These are phyloP conservation scores for Melikaiella ostensackeni DNA, from an alignment of 2,888 invertebrate species.

Conservation along the genomic window DNA sequence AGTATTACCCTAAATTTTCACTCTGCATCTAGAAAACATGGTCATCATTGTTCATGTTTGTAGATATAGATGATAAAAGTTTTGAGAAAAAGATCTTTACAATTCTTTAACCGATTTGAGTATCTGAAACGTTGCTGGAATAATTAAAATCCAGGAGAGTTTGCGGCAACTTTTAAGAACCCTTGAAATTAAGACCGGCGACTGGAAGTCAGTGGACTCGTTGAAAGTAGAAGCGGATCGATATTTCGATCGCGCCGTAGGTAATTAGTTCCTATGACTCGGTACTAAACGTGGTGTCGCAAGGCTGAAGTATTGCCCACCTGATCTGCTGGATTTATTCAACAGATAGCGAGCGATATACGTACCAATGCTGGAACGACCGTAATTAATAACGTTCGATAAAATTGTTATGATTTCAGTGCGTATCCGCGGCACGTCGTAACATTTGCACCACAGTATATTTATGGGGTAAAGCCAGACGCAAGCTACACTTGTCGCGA, in stretches of 20 bases:
- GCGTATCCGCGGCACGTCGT: slow-evolving; percentile 9
- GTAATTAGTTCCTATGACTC: slow-evolving; percentile 25
- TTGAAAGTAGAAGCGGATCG: slow-evolving; percentile 17
- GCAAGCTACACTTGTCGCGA: not conserved
- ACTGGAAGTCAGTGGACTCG: not conserved
- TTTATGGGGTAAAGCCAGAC: slow-evolving; percentile 7
- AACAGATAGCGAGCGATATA: not conserved
- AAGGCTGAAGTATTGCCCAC: slow-evolving; percentile 16
- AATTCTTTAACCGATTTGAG: too few species aligned
- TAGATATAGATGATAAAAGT: not conserved
- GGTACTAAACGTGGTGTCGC: slow-evolving; percentile 1
- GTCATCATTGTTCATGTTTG: not conserved
- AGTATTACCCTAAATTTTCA: too few species aligned
- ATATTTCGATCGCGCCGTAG: not conserved
- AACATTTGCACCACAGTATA: not conserved
- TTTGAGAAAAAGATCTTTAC: too few species aligned
- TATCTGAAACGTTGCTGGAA: not conserved
- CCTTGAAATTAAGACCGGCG: not conserved
- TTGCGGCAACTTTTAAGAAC: not conserved
- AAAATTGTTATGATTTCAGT: slow-evolving; percentile 11
- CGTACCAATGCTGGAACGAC: not conserved
- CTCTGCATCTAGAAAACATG: too few species aligned
- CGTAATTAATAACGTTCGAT: slow-evolving; percentile 26
- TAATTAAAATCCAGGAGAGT: not conserved
- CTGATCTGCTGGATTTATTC: slow-evolving; percentile 8